Conservation (phyloP, 1,140 invertebrate genomes). For the Drosophila ogumai region DNA sequence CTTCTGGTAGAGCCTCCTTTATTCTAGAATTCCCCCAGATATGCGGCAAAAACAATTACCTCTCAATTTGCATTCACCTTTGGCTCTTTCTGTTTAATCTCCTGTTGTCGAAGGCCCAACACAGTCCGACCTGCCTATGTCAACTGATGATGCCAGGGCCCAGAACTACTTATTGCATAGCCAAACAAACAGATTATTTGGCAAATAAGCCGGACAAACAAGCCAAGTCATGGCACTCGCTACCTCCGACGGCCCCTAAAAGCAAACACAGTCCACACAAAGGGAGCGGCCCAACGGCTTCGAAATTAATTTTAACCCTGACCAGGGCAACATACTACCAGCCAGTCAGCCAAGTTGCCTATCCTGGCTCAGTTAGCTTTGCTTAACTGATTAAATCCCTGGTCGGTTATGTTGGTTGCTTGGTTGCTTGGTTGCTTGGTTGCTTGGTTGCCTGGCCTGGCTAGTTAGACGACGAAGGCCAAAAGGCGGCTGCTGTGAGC, state of each 20-base stretch:
- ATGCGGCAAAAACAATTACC: constrained; percentile 28
- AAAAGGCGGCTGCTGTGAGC: constrained; percentile 1
- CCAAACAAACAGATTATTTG: constrained; percentile 56
- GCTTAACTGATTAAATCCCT: constrained; percentile 52
- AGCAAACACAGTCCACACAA: constrained; percentile 44
- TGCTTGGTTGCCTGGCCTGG: too few relatives aligned
- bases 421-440: too few relatives aligned
- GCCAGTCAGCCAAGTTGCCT: constrained; percentile 9
- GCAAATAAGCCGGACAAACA: constrained; percentile 49
- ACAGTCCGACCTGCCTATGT: constrained; percentile 35
- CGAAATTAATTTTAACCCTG: constrained; percentile 55
- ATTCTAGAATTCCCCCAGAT: constrained; percentile 15
- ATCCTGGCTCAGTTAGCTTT: constrained; percentile 35
- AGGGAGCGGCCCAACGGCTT: constrained; percentile 33
- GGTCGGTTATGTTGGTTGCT: constrained; percentile 5
- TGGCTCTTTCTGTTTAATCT: constrained; percentile 14
- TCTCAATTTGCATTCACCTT: constrained; percentile 41
- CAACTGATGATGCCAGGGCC: constrained; percentile 14
- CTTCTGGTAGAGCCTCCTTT: not conserved
- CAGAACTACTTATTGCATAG: constrained; percentile 53
- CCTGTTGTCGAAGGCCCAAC: constrained; percentile 11
- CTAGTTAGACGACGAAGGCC: not conserved
- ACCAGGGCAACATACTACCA: not conserved
- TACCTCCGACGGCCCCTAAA: constrained; percentile 19
- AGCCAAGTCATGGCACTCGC: constrained; percentile 25